phyloP scores from a whole-genome alignment of 2,888 invertebrate species.

The Lordiphosa andalusiaca region DNA sequence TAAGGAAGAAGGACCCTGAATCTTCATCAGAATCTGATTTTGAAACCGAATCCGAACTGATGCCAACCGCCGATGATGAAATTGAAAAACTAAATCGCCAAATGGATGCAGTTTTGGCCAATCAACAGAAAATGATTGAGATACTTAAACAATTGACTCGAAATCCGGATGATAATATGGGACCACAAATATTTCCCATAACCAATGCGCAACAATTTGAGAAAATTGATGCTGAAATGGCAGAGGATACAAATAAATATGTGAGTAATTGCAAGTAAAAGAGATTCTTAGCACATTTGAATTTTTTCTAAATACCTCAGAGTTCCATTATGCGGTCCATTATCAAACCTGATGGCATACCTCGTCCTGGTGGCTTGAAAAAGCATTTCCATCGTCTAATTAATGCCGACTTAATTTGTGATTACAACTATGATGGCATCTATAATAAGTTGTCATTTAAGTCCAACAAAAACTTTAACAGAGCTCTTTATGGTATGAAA shows the following conservation, averaged over 20 bases:
- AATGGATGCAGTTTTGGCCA: slow-evolving; percentile 12
- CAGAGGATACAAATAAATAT: slow-evolving; percentile 5
- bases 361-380: slow-evolving; percentile 14
- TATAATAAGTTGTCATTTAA: slow-evolving; percentile 23
- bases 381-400: slow-evolving; percentile 26
- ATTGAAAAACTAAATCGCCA: slow-evolving; percentile 3
- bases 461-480: slow-evolving; percentile 22
- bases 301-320: background rate
- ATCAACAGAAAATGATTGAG: slow-evolving; percentile 9
- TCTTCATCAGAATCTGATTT: background rate
- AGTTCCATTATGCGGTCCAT: slow-evolving; percentile 16
- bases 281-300: background rate
- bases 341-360: slow-evolving; percentile 2
- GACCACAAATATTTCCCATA: slow-evolving; percentile 7
- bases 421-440: slow-evolving; percentile 27
- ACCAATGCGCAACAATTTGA: slow-evolving; percentile 2
- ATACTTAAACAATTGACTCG: slow-evolving; percentile 1
- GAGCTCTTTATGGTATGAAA: slow-evolving; percentile 18
- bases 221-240: slow-evolving; percentile 3
- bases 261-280: slow-evolving; percentile 1
- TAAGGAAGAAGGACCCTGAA: no score
- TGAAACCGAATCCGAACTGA: background rate
- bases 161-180: background rate
- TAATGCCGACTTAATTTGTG: slow-evolving; percentile 14
- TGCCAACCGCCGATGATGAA: slow-evolving; percentile 1